Percentiles rank a stretch among this genome's conserved stretches.
These are phyloP conservation scores for Mirza zaza DNA, from an alignment of 2,113 vertebrate species.

Conservation along the genomic window DNA sequence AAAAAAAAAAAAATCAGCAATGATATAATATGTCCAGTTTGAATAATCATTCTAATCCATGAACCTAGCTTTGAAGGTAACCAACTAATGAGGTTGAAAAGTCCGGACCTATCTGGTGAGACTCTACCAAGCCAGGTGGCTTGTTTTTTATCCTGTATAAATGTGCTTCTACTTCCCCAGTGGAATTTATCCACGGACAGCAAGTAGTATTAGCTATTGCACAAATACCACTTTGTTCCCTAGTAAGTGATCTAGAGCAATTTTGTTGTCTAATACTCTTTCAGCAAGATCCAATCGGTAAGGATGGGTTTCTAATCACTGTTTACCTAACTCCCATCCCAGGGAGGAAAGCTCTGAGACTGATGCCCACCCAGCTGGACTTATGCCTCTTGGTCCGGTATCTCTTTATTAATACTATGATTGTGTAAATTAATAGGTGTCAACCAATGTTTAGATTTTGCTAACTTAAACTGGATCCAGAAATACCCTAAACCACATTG, in stretches of 20 bases:
- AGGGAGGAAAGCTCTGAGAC: background rate
- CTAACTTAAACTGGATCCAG: background rate
- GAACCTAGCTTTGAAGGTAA: background rate
- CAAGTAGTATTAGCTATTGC: background rate
- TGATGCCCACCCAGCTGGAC: background rate
- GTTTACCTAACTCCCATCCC: background rate
- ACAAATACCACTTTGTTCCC: background rate
- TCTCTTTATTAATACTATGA: background rate
- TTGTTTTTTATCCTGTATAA: background rate
- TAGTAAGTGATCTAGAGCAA: background rate
- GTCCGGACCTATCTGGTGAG: background rate
- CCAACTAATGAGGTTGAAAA: background rate
- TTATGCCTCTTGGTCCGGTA: background rate
- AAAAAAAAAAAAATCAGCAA: background rate
- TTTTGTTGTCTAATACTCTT: background rate
- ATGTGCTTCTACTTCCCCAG: background rate
- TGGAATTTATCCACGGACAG: no score
- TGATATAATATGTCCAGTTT: background rate
- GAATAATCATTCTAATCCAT: background rate
- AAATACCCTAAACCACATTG: background rate
- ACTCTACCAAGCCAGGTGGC: background rate
- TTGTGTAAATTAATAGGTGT: background rate
- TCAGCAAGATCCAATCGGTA: background rate
- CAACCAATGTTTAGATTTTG: background rate
- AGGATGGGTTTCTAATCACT: no score